Base-by-base conservation (phyloP, 2,888 invertebrate genomes). In the Chesias legatella region DNA sequence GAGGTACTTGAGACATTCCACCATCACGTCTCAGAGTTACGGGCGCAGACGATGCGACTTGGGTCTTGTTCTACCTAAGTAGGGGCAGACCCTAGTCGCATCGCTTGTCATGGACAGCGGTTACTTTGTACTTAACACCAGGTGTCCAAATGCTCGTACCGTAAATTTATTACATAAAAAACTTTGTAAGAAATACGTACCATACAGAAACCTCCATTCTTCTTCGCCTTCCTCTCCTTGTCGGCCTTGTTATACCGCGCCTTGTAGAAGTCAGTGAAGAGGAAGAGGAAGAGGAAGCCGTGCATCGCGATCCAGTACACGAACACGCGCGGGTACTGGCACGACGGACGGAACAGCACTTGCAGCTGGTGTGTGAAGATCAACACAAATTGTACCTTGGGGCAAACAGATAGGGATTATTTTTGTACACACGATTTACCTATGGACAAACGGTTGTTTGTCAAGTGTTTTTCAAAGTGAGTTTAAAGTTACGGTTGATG, bases 211-310 rank as follows among this genome's bases (percentile, higher is more conserved):
- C 90, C 89, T 49, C 74, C 79, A 48, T 73, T 69, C 43, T 67
- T 70, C 35, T 67, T 70, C 20, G 62, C 42, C 41, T 73, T 74
- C 55, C 67, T 70, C 53, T 64, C 13, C 13, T 17, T 17, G 5
- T 17, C 76, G 54, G 72, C 71, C 70, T 78, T 78, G 53, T 89
- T 89, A 83, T 96, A 96, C 67, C 93, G 93, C 60, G 92, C 90
- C 85, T 95, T 95, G 90, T 98, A 98, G 88, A 98, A 98, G 83
- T 98, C 95, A 24, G 94, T 95, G 90, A 98, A 98, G 58, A 98
- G 91, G 84, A 96, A 94, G 54, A 98, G 91, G 91, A 98, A 98
- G 73, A 98, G 91, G 63, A 98, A 91, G 43, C 98, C 98, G 82
- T 98, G 98, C 60, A 96, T 90, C 29, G 96, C 96, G 76, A 98